These are phyloP conservation scores for Crotalus horridus DNA, from an alignment of 2,113 vertebrate species.

Conservation along the genomic window DNA sequence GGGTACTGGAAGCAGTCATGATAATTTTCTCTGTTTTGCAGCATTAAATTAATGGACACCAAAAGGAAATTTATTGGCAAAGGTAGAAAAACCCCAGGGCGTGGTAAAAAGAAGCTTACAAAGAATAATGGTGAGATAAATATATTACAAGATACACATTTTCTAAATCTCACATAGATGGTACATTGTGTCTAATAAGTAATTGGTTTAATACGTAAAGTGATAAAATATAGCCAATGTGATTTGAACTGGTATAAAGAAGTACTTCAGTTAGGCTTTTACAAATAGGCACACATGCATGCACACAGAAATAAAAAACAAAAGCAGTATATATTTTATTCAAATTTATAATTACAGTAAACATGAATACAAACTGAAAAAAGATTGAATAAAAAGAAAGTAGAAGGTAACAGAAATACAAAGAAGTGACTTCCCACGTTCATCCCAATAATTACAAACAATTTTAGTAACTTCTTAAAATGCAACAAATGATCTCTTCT, in stretches of 20 bases:
- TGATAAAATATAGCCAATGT: not conserved
- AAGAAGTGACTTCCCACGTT: not conserved
- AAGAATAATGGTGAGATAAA: slow-evolving; percentile 40
- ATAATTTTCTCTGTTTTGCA: slow-evolving; percentile 42
- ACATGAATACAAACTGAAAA: not conserved
- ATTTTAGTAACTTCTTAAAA: not conserved
- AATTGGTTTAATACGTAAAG: not conserved
- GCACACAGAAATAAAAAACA: not conserved
- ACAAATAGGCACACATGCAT: not conserved
- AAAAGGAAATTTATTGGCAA: slow-evolving; percentile 57
- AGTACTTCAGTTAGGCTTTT: not conserved
- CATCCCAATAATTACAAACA: not conserved
- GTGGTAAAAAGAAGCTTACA: slow-evolving; percentile 55
- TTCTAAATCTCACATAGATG: not conserved
- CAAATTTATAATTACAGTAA: not conserved
- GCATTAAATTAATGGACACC: slow-evolving; percentile 61
- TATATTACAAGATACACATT: not conserved
- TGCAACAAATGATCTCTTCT: not conserved
- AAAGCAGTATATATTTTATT: not conserved
- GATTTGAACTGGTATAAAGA: not conserved
- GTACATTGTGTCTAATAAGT: not conserved
- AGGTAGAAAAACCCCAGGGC: slow-evolving; percentile 24
- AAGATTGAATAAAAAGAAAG: not conserved
- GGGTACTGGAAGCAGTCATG: not conserved
- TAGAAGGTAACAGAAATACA: not conserved